phyloP scores from a whole-genome alignment of 2,888 invertebrate genomes.

The Gymnoscelis rufifasciata region DNA sequence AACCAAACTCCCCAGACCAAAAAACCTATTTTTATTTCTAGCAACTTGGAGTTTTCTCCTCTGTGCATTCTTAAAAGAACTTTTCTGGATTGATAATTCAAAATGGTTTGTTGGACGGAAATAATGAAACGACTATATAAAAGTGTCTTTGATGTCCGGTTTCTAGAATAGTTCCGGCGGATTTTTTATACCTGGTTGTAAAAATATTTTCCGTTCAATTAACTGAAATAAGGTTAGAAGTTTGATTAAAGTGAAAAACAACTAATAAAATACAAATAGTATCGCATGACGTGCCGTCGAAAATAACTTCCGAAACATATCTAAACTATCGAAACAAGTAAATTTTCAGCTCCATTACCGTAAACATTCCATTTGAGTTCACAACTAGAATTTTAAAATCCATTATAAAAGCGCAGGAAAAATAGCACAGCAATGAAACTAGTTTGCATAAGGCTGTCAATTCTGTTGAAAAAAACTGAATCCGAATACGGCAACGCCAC shows the following conservation, averaged over 20 bases:
- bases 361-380: neutral
- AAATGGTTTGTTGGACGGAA: neutral
- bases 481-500: constrained; percentile 10
- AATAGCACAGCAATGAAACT: constrained; percentile 5
- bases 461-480: constrained; percentile 7
- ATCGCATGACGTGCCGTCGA: no score
- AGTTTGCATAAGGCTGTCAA: constrained; percentile 5
- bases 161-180: neutral
- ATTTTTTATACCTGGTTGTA: no score
- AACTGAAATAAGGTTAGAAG: no score
- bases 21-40: constrained; percentile 7
- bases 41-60: constrained; percentile 5
- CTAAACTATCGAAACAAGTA: constrained; percentile 4
- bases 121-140: neutral
- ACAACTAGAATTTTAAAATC: constrained; percentile 1
- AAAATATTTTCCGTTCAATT: no score
- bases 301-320: no score
- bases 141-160: neutral
- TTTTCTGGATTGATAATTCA: neutral
- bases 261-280: no score
- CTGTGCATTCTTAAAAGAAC: constrained; percentile 2
- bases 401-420: constrained; percentile 7
- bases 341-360: constrained; percentile 3
- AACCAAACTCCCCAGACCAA: constrained; percentile 38
- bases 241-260: no score